Evolutionary conservation across 2,888 invertebrate genomes (phyloP), one percentile per base, ranked within the genome.

Genomic region (Drosophila merina): DNA sequence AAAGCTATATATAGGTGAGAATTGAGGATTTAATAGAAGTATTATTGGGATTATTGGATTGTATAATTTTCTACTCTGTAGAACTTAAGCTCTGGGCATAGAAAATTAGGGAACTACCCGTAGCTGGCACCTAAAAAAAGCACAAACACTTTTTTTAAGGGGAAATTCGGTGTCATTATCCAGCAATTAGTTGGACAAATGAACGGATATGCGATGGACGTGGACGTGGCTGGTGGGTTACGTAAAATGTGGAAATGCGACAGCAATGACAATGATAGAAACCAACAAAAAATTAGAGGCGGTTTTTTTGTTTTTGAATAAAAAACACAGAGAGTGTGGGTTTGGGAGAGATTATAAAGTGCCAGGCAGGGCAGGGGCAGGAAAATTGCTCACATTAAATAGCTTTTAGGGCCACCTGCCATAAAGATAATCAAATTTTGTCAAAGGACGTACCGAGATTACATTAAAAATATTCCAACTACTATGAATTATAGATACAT

Each of bases 401-500:
- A 69, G 60, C 69, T 71, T 70, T 71, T 71, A 70, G 62, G 49
- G 45, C 50, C 48, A 7, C 26, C 31, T 42, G 57, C 40, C 47
- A 57, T 68, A 42, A 51, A 59, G 59, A 69, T 70, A 69, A 70
- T 70, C 69, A 70, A 69, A 70, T 59, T 69, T 69, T 38, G 68
- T 63, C 67, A 10, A 58, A 58, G 56, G 45, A 58, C 59, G 74
- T 72, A 51, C 60, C 66, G 56, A 70, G 79, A 79, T 84, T 64
- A 75, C 77, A 77, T 79, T 81, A 76, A 63, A 44, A 49, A 58
- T 50, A 50, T 59, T 30, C 44, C 26, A 30, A 57, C 26, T 2
- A 8, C 9, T 50, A 14, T 25, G 33, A 57, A 30, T 50, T 42
- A 12, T 51, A 31, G 20, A 5, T n/a, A 20, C 28, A 14, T 49